Evolutionary conservation across 92 coral and sea anemone species (phyloP).

Genomic region (Phenganax marumi): DNA sequence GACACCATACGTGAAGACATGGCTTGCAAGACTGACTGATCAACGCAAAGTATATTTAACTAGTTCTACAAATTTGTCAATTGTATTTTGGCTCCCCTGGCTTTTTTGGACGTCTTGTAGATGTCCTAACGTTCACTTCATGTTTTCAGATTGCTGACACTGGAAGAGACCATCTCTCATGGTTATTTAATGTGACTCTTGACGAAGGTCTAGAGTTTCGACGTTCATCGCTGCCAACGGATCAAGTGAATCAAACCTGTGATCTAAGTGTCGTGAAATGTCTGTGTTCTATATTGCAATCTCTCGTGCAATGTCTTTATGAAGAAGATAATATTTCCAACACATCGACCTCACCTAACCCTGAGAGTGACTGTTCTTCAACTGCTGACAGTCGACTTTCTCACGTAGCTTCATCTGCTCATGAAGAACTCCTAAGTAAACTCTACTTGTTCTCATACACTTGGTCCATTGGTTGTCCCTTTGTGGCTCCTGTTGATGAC

Average conservation of each 20-base stretch:
- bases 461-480: slow-evolving; percentile 88
- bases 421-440: slow-evolving; percentile 65
- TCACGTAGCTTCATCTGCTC: slow-evolving; percentile 62
- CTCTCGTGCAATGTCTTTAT: slow-evolving; percentile 55
- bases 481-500: slow-evolving; percentile 51
- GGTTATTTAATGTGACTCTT: slow-evolving; percentile 68
- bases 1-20: slow-evolving; percentile 85
- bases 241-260: slow-evolving; percentile 71
- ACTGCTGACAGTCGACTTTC: slow-evolving; percentile 45
- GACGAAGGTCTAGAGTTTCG: slow-evolving; percentile 77
- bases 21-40: slow-evolving; percentile 71
- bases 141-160: slow-evolving; percentile 63
- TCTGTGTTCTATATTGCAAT: slow-evolving; percentile 74
- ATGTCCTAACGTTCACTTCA: background rate
- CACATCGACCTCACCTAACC: background rate
- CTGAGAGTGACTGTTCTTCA: slow-evolving; percentile 61
- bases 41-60: slow-evolving; percentile 59
- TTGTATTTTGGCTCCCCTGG: background rate
- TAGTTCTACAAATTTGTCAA: no score
- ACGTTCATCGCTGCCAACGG: slow-evolving; percentile 47
- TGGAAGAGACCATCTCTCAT: slow-evolving; percentile 58
- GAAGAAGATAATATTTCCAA: slow-evolving; percentile 6
- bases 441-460: slow-evolving; percentile 87
- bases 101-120: background rate
- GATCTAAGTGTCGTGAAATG: slow-evolving; percentile 68